Evolutionary conservation across 2,888 invertebrate genomes (phyloP).

Genomic region (Trileptium ribeirensis): DNA sequence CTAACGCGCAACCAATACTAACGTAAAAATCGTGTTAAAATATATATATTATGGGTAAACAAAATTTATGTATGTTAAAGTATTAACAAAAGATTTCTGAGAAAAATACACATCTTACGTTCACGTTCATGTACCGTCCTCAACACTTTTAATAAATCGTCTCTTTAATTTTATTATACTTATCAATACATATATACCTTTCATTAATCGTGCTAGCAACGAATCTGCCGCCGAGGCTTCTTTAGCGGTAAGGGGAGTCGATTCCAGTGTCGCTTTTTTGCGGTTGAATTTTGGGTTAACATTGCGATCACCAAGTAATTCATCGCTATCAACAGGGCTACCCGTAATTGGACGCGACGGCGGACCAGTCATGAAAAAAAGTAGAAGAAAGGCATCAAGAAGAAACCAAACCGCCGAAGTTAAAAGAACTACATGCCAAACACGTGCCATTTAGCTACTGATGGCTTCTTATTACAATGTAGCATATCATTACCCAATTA

Average conservation of each 20-base stretch:
- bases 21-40: too few species aligned
- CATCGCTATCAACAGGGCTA: background rate
- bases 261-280: background rate
- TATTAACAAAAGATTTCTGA: too few species aligned
- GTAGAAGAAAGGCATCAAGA: conserved; percentile 44
- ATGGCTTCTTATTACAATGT: too few species aligned
- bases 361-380: conserved; percentile 40
- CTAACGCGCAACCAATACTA: too few species aligned
- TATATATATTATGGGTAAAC: too few species aligned
- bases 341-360: background rate
- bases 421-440: conserved; percentile 47
- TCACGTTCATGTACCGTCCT: too few species aligned
- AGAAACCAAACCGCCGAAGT: conserved; percentile 48
- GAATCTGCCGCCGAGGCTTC: background rate
- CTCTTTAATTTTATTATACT: background rate
- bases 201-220: conserved; percentile 27
- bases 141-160: background rate
- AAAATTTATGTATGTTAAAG: too few species aligned
- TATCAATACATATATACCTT: conserved; percentile 17
- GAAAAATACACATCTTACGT: too few species aligned
- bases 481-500: too few species aligned
- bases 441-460: conserved; percentile 30
- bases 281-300: background rate
- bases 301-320: background rate
- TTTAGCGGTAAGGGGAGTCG: background rate